Base-by-base conservation (phyloP, 1,140 invertebrate species). In the Sipha flava region DNA sequence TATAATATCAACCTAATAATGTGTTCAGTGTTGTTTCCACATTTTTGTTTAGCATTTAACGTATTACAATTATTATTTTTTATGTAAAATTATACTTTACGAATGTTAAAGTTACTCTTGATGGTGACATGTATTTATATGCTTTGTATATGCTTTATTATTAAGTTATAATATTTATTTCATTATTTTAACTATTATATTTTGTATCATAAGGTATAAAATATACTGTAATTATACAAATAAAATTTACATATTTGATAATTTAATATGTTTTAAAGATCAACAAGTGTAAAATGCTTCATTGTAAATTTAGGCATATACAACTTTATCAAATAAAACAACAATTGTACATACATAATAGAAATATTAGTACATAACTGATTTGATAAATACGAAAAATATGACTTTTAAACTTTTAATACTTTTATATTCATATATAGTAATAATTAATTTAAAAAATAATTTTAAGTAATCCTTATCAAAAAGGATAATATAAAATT, bases 1-100 rank as follows among this genome's bases (percentile, higher is more conserved):
- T 29, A 47, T 70, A 77, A 40, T 57, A 77, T 40, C 49, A 40
- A 77, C 72, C 72, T 57, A 75, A 57, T 59, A 26, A 77, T 77
- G 73, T 77, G 49, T 75, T 75, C 72, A 75, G 49, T 57, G 29
- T 52, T 52, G 21, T 75, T 37, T 77, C 34, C 49, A 57, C 49
- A 57, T 77, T 57, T 77, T 23, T 77, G 31, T 77, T 57, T 59
- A 59, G 52, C 7, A 16, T 57, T 6, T 77, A 75, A 72, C 31
- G 54, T 43, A 66, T 23, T 40, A 23, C 1, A n/a, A n/a, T n/a
- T 21, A 16, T 21, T 66, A 23, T 66, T 66, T 66, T 66, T 14
- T 45, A 29, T 47, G 40, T 70, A 29, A 47, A 45, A 70, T 70
- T 29, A 70, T n/a, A n/a, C 16, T 26, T 26, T 43, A 47, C 29